A percentile compares a stretch with the other conserved stretches of the same genome.
These are phyloP conservation scores for Sandelia bainsii DNA, from an alignment of 2,797 vertebrate genomes.

Conservation along the genomic window DNA sequence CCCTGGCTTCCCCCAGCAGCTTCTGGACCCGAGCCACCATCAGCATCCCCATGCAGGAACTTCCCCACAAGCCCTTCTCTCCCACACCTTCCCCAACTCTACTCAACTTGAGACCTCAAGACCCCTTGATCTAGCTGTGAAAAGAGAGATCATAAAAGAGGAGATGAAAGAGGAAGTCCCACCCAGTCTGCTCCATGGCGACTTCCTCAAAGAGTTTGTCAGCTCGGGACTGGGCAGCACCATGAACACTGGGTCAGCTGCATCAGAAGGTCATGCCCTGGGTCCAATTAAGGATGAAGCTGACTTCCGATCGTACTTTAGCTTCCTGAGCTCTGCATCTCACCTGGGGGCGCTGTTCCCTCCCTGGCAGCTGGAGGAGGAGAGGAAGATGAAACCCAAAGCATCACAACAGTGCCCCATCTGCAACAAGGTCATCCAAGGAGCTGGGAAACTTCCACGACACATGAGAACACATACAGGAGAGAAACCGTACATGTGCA, in stretches of 20 bases:
- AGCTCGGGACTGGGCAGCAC: conserved; percentile 76
- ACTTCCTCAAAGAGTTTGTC: conserved; percentile 95
- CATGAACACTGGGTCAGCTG: conserved; percentile 61
- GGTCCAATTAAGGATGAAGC: conserved; percentile 93
- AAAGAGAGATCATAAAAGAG: conserved; percentile 95
- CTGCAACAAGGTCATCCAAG: conserved; percentile 99
- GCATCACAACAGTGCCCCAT: conserved; percentile 98
- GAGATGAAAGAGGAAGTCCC: conserved; percentile 93
- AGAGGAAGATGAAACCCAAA: conserved; percentile 98
- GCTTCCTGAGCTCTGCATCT: conserved; percentile 92
- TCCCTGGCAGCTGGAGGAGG: conserved; percentile 96
- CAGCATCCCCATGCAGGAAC: conserved; percentile 61
- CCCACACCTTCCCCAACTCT: conserved; percentile 56
- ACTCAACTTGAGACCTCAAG: conserved; percentile 80
- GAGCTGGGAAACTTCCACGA: conserved; percentile 95
- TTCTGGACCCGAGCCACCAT: conserved; percentile 82
- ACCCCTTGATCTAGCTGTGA: conserved; percentile 94
- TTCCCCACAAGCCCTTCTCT: conserved; percentile 58
- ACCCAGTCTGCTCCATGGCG: conserved; percentile 86
- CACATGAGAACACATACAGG: conserved; percentile 99
- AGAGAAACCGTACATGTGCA: conserved; percentile 99
- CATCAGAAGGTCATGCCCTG: conserved; percentile 80
- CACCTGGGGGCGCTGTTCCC: conserved; percentile 94
- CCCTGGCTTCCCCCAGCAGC: conserved; percentile 88
- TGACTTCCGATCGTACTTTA: conserved; percentile 94